Conservation (phyloP, 1,140 invertebrate species). For the Cyphomyrmex costatus region DNA sequence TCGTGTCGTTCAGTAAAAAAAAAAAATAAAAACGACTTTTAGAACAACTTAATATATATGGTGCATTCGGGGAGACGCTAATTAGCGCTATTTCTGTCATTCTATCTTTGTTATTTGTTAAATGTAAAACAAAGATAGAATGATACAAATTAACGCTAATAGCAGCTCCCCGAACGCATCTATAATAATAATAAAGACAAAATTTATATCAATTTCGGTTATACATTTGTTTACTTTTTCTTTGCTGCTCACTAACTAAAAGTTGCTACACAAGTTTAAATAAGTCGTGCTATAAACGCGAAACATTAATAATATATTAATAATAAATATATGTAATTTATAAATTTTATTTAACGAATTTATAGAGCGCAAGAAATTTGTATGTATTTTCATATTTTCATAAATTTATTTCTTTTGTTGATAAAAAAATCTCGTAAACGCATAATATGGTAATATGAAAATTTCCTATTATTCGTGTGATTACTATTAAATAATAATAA, state of each 20-base stretch:
- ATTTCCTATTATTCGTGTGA: background rate
- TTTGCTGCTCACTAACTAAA: conserved; percentile 31
- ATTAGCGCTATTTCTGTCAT: too few relatives aligned
- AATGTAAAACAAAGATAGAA: too few relatives aligned
- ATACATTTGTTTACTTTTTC: conserved; percentile 30
- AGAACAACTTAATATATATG: too few relatives aligned
- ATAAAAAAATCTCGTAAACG: background rate
- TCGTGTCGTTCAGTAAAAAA: too few relatives aligned
- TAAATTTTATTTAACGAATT: background rate
- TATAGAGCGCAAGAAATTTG: background rate
- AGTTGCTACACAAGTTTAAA: conserved; percentile 19
- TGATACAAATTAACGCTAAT: too few relatives aligned
- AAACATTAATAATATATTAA: conserved; percentile 41
- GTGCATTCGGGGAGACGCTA: too few relatives aligned
- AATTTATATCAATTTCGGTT: background rate
- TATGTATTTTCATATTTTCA: background rate
- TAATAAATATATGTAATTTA: conserved; percentile 13
- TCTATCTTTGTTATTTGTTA: too few relatives aligned
- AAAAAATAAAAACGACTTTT: too few relatives aligned
- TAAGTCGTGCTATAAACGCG: conserved; percentile 20
- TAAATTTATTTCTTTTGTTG: background rate
- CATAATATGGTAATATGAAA: background rate
- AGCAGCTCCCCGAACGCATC: too few relatives aligned
- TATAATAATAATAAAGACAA: background rate
- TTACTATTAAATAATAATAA: background rate